Percentiles rank a stretch among this genome's conserved stretches.
phyloP scores from a whole-genome alignment of 1,140 invertebrate species.

The Drosophila auraria region DNA sequence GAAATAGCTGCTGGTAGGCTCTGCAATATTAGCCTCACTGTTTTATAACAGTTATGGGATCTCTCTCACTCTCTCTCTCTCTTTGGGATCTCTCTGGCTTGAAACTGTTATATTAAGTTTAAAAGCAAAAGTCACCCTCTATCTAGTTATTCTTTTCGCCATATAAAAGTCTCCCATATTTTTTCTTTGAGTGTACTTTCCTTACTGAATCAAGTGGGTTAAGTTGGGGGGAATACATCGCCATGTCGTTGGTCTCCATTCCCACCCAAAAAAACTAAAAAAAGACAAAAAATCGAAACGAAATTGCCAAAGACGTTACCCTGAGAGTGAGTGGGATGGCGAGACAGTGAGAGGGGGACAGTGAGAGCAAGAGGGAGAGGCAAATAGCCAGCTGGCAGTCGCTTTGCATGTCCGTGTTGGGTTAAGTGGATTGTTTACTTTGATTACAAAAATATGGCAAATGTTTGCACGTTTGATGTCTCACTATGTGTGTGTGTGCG shows the following conservation, averaged over 20 bases:
- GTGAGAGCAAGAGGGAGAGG: constrained; percentile 4
- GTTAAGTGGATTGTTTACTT: constrained; percentile 82
- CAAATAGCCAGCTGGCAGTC: constrained; percentile 43
- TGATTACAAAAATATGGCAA: constrained; percentile 83
- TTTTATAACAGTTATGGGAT: too few relatives aligned
- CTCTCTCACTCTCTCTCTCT: too few relatives aligned
- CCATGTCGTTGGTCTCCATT: constrained; percentile 57
- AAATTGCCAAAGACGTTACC: constrained; percentile 67
- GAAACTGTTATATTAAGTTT: too few relatives aligned
- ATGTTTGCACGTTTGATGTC: constrained; percentile 77
- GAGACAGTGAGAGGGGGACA: background rate
- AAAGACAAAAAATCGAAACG: constrained; percentile 39
- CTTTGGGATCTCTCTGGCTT: too few relatives aligned
- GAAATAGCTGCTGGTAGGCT: too few relatives aligned
- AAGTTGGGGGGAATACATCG: constrained; percentile 20
- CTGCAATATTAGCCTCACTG: too few relatives aligned
- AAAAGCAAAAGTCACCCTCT: background rate
- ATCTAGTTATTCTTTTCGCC: too few relatives aligned
- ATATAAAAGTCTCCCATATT: background rate
- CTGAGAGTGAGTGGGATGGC: constrained; percentile 17
- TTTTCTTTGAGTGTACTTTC: background rate
- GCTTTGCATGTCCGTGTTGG: constrained; percentile 66
- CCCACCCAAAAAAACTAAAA: constrained; percentile 17
- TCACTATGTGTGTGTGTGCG: constrained; percentile 34
- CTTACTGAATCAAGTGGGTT: constrained; percentile 8